These are phyloP conservation scores for Pluvialis apricaria DNA, from an alignment of 2,113 vertebrate species.

Conservation along the genomic window DNA sequence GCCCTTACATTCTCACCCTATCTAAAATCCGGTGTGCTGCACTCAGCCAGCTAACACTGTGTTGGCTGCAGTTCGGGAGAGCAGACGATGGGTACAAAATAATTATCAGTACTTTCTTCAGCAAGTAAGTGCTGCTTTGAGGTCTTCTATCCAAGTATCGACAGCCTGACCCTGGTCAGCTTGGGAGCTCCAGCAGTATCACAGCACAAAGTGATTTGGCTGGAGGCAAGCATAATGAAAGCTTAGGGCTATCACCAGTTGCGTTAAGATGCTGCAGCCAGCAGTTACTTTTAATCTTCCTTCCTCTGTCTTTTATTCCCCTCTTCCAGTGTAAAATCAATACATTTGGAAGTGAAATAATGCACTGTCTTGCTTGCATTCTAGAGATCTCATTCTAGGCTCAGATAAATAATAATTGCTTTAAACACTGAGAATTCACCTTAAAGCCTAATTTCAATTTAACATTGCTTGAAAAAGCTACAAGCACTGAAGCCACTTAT, in stretches of 20 bases:
- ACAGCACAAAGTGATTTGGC: slow-evolving; percentile 61
- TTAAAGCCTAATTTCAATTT: slow-evolving; percentile 7
- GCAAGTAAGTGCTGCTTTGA: slow-evolving; percentile 43
- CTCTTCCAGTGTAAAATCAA: slow-evolving; percentile 37
- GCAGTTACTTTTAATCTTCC: slow-evolving; percentile 52
- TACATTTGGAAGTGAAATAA: slow-evolving; percentile 44
- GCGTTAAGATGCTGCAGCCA: slow-evolving; percentile 28
- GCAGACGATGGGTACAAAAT: not conserved
- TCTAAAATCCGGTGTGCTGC: not conserved
- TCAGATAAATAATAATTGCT: slow-evolving; percentile 24
- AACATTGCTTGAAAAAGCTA: not conserved
- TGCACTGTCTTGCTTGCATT: not conserved
- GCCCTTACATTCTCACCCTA: not conserved
- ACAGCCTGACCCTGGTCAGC: slow-evolving; percentile 56
- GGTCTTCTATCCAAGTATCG: slow-evolving; percentile 34
- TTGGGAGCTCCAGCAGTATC: slow-evolving; percentile 41
- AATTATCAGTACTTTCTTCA: slow-evolving; percentile 46
- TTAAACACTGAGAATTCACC: not conserved
- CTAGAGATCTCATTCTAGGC: not conserved
- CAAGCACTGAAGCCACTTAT: not conserved
- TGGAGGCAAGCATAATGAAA: slow-evolving; percentile 57
- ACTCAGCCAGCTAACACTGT: not conserved
- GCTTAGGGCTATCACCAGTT: slow-evolving; percentile 46
- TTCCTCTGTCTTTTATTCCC: slow-evolving; percentile 16
- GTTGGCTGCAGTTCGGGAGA: not conserved